Base-by-base conservation (phyloP, 2,113 vertebrate genomes). In the Corvus moneduloides region DNA sequence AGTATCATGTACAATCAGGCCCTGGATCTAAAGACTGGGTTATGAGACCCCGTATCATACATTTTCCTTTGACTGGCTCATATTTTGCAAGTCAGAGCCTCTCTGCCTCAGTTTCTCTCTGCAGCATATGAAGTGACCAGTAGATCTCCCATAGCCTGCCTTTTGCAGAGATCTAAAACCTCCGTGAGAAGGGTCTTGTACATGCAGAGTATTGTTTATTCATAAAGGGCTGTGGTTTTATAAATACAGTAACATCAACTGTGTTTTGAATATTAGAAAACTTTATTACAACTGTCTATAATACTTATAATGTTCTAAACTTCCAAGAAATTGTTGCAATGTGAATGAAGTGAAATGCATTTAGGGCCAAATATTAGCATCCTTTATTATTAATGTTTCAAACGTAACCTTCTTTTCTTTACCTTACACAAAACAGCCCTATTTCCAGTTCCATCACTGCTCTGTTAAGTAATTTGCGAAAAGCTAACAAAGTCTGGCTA, bases 401-500 rank as follows among this genome's bases (percentile, higher is more conserved):
- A 82, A 94, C 33, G 18, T 76, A 94, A 90, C 82, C 73, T 83
- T 98, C 92, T 98, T 98, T 98, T 98, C 97, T 91, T 98, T 98
- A 97, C 97, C 96, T 97, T 96, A 97, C 97, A 98, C 98, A 98
- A 90, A 97, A 98, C 98, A 98, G 96, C 97, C 97, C 97, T 98
- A 98, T 98, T 98, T 98, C 98, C 97, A 97, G 97, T 98, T 98
- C 98, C 97, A 98, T 98, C 98, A 97, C 98, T 97, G 98, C 98
- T 95, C 98, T 98, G 97, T 98, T 99, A 98, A 98, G 98, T 98
- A 98, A 99, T 99, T 98, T 99, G 98, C 97, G 96, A 98, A 98
- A 98, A 98, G 97, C 98, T 98, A 98, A 98, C 98, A 98, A 98
- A 98, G 98, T 98, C 99, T 98, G 98, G 98, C 98, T 98, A 98